Evolutionary conservation across 2,888 invertebrate genomes (phyloP), one percentile per base, ranked within the genome.

Genomic region (Trilocha varians): DNA sequence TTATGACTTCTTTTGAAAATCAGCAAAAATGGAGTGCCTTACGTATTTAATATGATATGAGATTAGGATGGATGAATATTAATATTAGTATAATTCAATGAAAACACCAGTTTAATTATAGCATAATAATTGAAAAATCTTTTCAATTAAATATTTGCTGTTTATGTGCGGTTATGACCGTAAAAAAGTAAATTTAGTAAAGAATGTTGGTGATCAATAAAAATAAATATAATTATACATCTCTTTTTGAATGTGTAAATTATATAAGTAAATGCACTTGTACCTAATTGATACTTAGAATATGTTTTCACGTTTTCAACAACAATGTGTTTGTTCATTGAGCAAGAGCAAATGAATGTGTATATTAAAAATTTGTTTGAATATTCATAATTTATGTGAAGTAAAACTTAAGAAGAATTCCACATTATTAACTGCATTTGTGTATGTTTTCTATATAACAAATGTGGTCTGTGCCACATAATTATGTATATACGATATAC

Each of bases 1-100:
- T 72, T 73, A 65, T 59, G 67, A 73, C 60, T 70, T 69, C 70
- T 80, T 82, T 79, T 72, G 80, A 79, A 71, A 75, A 70, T 62
- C 78, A 74, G 78, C 78, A 73, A 82, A 80, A 79, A 80, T 73
- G 84, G 86, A 87, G 87, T 87, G 87, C 87, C 87, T 87, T 87
- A 87, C 79, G 80, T 86, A 85, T 77, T 72, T 78, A 82, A 74
- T 84, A 83, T 78, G 65, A 80, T 80, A 84, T 82, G 78, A 80
- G 78, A 77, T 77, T 85, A 86, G 85, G 73, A 70, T 70, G 78
- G 64, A 80, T 75, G 82, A 84, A 78, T 77, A 80, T 82, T 85
- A 85, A n/a, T 78, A 79, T 70, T 85, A 85, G 85, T 78, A 80
- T 85, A 83, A 85, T 84, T 84, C 73, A 76, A 84, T 66, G 75